A percentile compares a stretch with the other conserved stretches of the same genome.
Evolutionary conservation across 2,113 vertebrate genomes (phyloP).

Genomic region (Oplegnathus fasciatus): DNA sequence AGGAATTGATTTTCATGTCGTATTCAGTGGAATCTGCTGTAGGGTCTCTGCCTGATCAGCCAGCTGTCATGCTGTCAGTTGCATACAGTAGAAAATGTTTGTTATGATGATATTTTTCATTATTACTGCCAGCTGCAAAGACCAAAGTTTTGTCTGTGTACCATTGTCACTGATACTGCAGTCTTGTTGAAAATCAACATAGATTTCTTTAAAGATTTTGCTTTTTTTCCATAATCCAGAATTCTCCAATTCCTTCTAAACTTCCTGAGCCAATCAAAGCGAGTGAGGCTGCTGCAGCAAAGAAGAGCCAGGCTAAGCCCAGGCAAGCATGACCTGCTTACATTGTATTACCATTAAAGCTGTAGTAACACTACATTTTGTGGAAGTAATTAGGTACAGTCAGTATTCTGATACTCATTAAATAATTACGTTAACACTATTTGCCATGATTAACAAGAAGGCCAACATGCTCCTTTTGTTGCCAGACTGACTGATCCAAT

Average conservation of each 20-base stretch:
- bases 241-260: conserved; percentile 92
- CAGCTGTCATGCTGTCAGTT: conserved; percentile 14
- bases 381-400: conserved; percentile 38
- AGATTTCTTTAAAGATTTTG: not conserved
- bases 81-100: conserved; percentile 8
- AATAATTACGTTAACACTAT: conserved; percentile 46
- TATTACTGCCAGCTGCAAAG: not conserved
- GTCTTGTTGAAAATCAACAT: not conserved
- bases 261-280: conserved; percentile 97
- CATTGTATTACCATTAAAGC: conserved; percentile 40
- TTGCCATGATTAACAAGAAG: conserved; percentile 54
- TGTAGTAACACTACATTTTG: conserved; percentile 34
- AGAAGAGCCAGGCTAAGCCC: conserved; percentile 94
- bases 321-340: conserved; percentile 84
- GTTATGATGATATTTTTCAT: not conserved
- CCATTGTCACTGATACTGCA: not conserved
- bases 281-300: conserved; percentile 96
- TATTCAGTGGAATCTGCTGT: conserved; percentile 26
- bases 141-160: not conserved
- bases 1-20: conserved; percentile 37
- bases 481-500: conserved; percentile 95
- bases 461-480: conserved; percentile 30
- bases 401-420: conserved; percentile 53
- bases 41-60: conserved; percentile 17
- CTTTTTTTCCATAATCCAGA: conserved; percentile 82